These are phyloP conservation scores for Papilio machaon DNA, from an alignment of 1,140 invertebrate species.

Conservation along the genomic window DNA sequence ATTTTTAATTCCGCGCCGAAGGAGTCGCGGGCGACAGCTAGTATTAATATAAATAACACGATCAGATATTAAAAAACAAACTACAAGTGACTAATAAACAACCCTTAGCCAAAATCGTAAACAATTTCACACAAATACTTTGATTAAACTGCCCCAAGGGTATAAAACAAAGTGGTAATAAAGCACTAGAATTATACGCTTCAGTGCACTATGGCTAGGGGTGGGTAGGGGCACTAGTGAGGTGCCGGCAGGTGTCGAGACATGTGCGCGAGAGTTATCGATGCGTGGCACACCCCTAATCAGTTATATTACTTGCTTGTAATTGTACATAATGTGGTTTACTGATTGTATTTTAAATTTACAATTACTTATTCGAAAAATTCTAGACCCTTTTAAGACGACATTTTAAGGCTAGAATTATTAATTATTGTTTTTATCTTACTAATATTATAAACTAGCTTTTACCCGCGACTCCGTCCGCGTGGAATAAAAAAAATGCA, in stretches of 20 bases:
- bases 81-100: not conserved
- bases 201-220: not conserved
- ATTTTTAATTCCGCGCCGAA: too few species aligned
- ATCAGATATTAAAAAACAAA: not conserved
- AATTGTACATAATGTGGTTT: not conserved
- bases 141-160: not conserved
- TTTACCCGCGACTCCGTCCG: too few species aligned
- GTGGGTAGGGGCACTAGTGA: not conserved
- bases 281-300: constrained; percentile 16
- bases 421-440: too few species aligned
- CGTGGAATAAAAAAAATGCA: too few species aligned
- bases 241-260: constrained; percentile 18
- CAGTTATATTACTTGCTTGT: not conserved
- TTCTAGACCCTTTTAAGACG: too few species aligned
- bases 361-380: not conserved
- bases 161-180: constrained; percentile 24
- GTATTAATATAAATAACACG: not conserved
- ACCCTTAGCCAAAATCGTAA: not conserved
- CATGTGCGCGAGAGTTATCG: constrained; percentile 1
- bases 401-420: too few species aligned
- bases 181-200: constrained; percentile 20
- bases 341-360: not conserved
- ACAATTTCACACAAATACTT: constrained; percentile 9
- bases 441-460: too few species aligned
- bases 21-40: too few species aligned